Conservation (phyloP, 2,888 invertebrate genomes). For the Cataglyphis altisquamis region DNA sequence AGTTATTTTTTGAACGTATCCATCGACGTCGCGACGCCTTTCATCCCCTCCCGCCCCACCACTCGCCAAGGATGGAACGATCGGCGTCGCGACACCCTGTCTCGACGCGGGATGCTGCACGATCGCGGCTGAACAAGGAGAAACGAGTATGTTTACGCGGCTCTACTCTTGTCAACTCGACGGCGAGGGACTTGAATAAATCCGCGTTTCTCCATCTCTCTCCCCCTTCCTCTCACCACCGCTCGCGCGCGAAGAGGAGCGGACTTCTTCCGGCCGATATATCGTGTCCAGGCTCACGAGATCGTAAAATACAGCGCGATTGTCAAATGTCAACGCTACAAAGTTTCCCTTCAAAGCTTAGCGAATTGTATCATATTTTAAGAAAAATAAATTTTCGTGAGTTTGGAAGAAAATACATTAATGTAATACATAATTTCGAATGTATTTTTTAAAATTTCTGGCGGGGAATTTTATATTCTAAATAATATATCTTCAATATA, state of each 20-base stretch:
- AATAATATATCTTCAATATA: background rate
- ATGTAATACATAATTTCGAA: background rate
- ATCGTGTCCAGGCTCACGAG: conserved; percentile 68
- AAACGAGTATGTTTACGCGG: conserved; percentile 86
- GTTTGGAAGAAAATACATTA: background rate
- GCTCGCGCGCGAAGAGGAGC: conserved; percentile 42
- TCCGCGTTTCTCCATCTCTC: conserved; percentile 77
- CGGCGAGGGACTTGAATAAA: conserved; percentile 85
- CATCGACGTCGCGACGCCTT: conserved; percentile 57
- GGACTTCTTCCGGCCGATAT: conserved; percentile 70
- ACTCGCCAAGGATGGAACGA: conserved; percentile 74
- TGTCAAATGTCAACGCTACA: background rate
- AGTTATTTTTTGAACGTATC: conserved; percentile 69
- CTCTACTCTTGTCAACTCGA: conserved; percentile 85
- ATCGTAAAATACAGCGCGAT: conserved; percentile 48
- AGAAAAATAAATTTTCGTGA: background rate
- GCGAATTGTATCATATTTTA: background rate
- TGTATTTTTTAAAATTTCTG: background rate
- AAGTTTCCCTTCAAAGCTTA: background rate
- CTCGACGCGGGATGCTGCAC: conserved; percentile 74
- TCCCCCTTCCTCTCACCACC: background rate
- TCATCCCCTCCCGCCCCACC: conserved; percentile 49
- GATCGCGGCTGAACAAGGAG: conserved; percentile 84
- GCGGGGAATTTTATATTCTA: background rate
- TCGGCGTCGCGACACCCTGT: conserved; percentile 54